Evolutionary conservation across 2,797 vertebrate genomes (phyloP).

Genomic region (Morus bassanus): DNA sequence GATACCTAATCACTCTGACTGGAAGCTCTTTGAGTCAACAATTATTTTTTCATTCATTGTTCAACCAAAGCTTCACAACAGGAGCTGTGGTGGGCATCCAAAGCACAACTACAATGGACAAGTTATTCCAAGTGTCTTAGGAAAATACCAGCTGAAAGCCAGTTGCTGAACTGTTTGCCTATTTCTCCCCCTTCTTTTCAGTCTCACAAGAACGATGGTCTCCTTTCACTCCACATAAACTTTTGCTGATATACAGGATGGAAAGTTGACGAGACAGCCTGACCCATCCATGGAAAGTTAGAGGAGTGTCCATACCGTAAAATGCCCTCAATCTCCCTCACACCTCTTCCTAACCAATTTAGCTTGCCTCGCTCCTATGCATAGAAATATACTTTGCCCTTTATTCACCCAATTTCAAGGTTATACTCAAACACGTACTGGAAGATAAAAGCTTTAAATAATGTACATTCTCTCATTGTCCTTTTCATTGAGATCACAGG

Average conservation of each 20-base stretch:
- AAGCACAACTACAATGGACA: not conserved
- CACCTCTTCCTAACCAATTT: slow-evolving; percentile 26
- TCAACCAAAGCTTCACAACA: not conserved
- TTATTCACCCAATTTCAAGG: slow-evolving; percentile 67
- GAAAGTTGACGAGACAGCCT: not conserved
- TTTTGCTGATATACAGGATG: not conserved
- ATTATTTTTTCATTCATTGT: not conserved
- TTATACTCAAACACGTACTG: slow-evolving; percentile 45
- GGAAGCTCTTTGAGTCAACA: not conserved
- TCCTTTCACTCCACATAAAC: not conserved
- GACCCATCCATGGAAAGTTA: not conserved
- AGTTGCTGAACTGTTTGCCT: not conserved
- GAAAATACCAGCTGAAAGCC: not conserved
- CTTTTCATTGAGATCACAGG: slow-evolving; percentile 66
- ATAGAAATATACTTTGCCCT: slow-evolving; percentile 41
- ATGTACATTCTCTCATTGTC: slow-evolving; percentile 53
- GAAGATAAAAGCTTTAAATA: slow-evolving; percentile 66
- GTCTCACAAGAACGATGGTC: not conserved
- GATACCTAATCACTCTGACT: not conserved
- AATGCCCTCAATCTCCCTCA: not conserved
- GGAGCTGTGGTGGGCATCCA: not conserved
- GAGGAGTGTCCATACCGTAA: not conserved
- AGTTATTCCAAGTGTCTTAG: not conserved
- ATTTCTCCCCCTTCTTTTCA: not conserved
- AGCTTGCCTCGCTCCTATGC: not conserved